Percentiles rank a stretch among this genome's conserved stretches.
These are phyloP conservation scores for Noctua pronuba DNA, from an alignment of 2,888 invertebrate species.

Conservation along the genomic window DNA sequence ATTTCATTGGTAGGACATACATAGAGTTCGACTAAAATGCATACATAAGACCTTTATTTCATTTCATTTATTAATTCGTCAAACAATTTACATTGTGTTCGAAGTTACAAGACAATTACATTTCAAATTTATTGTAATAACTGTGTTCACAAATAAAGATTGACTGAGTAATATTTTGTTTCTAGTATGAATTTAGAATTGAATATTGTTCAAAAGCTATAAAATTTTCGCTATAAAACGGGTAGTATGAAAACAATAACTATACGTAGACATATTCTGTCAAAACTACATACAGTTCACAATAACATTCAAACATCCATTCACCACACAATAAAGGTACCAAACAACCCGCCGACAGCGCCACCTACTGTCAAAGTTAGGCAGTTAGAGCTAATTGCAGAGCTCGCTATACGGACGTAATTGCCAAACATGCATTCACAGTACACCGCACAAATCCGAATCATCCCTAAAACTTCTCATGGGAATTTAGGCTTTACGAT, in stretches of 20 bases:
- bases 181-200: no score
- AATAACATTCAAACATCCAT: slow-evolving; percentile 5
- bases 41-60: no score
- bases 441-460: slow-evolving; percentile 43
- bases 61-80: no score
- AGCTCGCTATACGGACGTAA: slow-evolving; percentile 32
- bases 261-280: not conserved
- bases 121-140: no score
- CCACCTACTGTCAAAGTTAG: slow-evolving; percentile 37
- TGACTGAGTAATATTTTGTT: no score
- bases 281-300: not conserved
- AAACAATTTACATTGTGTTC: no score
- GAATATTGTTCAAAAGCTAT: no score
- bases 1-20: no score
- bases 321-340: slow-evolving; percentile 15
- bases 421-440: slow-evolving; percentile 60
- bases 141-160: no score
- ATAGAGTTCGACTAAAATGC: no score
- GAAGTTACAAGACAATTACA: no score
- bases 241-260: not conserved
- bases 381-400: slow-evolving; percentile 46
- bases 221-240: no score
- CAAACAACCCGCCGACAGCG: slow-evolving; percentile 6
- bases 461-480: slow-evolving; percentile 4
- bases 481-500: slow-evolving; percentile 10